These are phyloP conservation scores for Esox lucius DNA, from an alignment of 2,797 vertebrate genomes.

Conservation along the genomic window DNA sequence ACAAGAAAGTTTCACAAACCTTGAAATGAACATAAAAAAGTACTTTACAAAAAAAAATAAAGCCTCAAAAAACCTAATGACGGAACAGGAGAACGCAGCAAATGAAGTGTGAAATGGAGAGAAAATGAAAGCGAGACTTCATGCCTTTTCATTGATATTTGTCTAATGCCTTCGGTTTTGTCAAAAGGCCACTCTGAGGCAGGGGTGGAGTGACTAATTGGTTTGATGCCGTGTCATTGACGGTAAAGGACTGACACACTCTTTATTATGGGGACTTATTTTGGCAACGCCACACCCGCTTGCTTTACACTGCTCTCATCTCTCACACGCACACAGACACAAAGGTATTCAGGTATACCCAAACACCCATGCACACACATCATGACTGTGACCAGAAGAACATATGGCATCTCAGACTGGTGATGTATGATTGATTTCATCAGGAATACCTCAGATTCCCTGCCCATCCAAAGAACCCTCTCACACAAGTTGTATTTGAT, in stretches of 20 bases:
- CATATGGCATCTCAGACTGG: too few species aligned
- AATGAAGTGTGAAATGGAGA: slow-evolving; percentile 8
- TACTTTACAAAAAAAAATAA: not conserved
- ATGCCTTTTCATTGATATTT: too few species aligned
- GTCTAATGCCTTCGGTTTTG: too few species aligned
- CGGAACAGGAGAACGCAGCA: not conserved
- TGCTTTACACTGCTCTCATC: not conserved
- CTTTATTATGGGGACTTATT: too few species aligned
- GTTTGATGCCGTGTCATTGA: too few species aligned
- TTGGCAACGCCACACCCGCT: too few species aligned
- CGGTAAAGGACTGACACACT: too few species aligned
- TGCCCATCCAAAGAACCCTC: not conserved
- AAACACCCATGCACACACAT: not conserved
- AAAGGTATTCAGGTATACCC: not conserved
- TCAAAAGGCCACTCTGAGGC: too few species aligned
- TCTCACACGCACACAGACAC: not conserved
- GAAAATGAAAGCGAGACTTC: not conserved
- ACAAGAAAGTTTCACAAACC: not conserved
- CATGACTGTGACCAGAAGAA: not conserved
- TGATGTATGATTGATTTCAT: not conserved
- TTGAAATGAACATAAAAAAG: not conserved
- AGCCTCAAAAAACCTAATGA: not conserved
- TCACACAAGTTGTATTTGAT: not conserved
- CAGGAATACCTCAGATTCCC: not conserved
- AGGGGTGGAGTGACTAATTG: too few species aligned